These are phyloP conservation scores for Albula goreensis DNA, from an alignment of 2,113 vertebrate genomes.

Conservation along the genomic window DNA sequence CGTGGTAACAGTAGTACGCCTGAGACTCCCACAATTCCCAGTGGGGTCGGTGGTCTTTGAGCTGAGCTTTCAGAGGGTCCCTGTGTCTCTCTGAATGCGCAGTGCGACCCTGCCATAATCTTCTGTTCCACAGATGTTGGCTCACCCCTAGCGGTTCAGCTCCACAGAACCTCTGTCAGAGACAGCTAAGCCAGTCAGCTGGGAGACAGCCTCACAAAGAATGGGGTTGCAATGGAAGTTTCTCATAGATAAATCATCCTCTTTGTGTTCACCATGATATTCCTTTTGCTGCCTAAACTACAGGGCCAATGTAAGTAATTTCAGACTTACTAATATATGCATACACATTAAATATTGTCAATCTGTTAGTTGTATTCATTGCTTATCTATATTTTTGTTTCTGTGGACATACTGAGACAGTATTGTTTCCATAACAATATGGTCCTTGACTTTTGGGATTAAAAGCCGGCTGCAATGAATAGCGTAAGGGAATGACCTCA, in stretches of 20 bases:
- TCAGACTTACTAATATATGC: neutral
- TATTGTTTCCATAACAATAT: neutral
- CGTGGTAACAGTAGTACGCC: neutral
- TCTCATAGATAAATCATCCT: constrained; percentile 17
- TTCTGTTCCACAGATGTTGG: neutral
- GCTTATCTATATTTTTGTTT: too few relatives aligned
- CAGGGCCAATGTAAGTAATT: neutral
- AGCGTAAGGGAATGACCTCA: neutral
- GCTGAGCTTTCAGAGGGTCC: neutral
- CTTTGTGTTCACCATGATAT: constrained; percentile 10
- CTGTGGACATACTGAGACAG: neutral
- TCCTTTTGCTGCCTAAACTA: neutral
- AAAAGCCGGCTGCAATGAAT: neutral
- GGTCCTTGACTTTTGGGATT: neutral
- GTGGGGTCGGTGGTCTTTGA: neutral
- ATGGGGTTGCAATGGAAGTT: neutral
- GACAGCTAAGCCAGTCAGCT: constrained; percentile 19
- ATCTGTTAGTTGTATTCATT: too few relatives aligned
- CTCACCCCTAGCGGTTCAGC: neutral
- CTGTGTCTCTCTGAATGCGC: neutral
- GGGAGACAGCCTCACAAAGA: constrained; percentile 1
- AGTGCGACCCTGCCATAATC: neutral
- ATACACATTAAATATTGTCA: neutral
- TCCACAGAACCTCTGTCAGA: constrained; percentile 7
- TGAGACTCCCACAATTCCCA: neutral